phyloP scores from a whole-genome alignment of 2,113 vertebrate genomes.

The Ornithorhynchus anatinus region DNA sequence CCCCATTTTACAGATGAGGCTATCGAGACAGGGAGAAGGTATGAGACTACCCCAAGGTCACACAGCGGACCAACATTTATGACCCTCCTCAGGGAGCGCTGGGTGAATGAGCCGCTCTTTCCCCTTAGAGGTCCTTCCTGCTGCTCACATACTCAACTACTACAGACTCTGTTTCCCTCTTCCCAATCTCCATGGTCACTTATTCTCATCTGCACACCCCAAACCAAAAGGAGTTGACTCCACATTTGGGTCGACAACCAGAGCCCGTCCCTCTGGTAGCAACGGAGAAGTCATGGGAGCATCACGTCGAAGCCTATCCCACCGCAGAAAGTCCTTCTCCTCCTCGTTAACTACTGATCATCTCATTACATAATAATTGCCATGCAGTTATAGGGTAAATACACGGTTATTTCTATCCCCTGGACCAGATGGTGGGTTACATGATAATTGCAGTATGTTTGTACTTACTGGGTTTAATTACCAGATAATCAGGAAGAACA shows the following conservation, averaged over 20 bases:
- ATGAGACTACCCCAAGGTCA: too few relatives aligned
- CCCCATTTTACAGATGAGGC: too few relatives aligned
- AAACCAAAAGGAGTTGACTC: neutral
- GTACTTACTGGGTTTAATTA: slow-evolving; percentile 62
- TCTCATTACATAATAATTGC: slow-evolving; percentile 47
- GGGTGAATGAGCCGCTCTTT: too few relatives aligned
- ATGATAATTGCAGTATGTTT: slow-evolving; percentile 65
- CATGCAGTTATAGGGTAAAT: slow-evolving; percentile 41
- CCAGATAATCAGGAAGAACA: slow-evolving; percentile 66
- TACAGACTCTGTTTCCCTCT: too few relatives aligned
- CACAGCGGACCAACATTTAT: too few relatives aligned
- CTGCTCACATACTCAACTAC: too few relatives aligned
- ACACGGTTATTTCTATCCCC: slow-evolving; percentile 46
- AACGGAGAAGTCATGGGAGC: neutral
- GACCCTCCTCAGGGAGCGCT: too few relatives aligned
- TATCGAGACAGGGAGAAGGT: too few relatives aligned
- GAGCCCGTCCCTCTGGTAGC: slow-evolving; percentile 11
- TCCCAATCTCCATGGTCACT: too few relatives aligned
- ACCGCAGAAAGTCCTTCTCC: neutral
- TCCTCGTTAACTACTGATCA: slow-evolving; percentile 5
- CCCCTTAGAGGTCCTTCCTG: too few relatives aligned
- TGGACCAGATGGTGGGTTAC: slow-evolving; percentile 54
- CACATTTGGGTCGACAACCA: neutral
- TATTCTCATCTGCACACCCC: neutral
- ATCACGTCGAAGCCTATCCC: neutral